Evolutionary conservation across 1,140 invertebrate species (phyloP).

Genomic region (Bombus picipes): DNA sequence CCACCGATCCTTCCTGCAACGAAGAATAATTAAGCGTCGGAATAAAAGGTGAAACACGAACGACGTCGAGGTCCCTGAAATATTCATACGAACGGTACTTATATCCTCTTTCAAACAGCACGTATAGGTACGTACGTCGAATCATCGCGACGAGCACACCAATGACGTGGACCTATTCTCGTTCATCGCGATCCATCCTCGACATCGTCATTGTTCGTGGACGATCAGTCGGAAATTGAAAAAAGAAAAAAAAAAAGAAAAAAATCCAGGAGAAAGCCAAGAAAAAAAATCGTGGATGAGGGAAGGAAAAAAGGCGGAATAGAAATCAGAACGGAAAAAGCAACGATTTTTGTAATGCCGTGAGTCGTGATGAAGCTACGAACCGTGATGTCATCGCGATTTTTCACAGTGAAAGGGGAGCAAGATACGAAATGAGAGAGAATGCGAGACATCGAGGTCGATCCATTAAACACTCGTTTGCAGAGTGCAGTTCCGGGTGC

Average conservation of each 20-base stretch:
- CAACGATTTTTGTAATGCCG: conserved; percentile 12
- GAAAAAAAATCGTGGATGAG: background rate
- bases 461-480: conserved; percentile 49
- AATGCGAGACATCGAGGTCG: conserved; percentile 12
- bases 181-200: conserved; percentile 1
- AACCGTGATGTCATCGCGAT: conserved; percentile 47
- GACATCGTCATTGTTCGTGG: conserved; percentile 25
- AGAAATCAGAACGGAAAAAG: conserved; percentile 29
- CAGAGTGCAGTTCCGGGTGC: background rate
- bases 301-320: background rate
- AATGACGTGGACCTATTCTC: conserved; percentile 15
- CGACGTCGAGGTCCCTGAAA: conserved; percentile 17
- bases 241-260: background rate
- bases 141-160: background rate
- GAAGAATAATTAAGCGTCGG: background rate
- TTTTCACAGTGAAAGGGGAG: conserved; percentile 42
- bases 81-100: conserved; percentile 31
- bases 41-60: background rate
- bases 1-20: background rate
- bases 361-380: conserved; percentile 35
- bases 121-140: background rate
- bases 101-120: conserved; percentile 4
- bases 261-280: too few species aligned
- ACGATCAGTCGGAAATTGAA: background rate
- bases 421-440: conserved; percentile 1